These are phyloP conservation scores for Neoarius graeffei DNA, from an alignment of 2,113 vertebrate species.

Conservation along the genomic window DNA sequence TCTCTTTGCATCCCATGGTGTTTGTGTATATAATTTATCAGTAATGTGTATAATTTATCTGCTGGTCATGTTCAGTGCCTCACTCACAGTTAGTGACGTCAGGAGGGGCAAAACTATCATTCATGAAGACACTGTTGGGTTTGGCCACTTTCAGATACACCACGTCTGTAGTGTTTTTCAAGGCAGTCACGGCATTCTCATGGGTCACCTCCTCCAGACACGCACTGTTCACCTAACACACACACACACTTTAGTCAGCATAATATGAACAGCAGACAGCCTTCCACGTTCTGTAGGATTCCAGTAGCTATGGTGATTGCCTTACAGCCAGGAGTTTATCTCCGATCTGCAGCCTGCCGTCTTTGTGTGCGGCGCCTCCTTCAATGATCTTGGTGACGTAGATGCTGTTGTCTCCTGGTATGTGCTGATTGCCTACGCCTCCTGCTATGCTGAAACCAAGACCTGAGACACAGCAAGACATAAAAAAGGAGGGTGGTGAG, in stretches of 20 bases:
- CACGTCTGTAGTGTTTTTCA: slow-evolving; percentile 98
- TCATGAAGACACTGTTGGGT: slow-evolving; percentile 95
- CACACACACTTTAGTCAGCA: not conserved
- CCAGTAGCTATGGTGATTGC: not conserved
- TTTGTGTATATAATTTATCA: not conserved
- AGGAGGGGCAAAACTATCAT: slow-evolving; percentile 86
- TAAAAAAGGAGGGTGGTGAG: not conserved
- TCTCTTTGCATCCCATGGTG: too few species aligned
- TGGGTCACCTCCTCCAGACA: slow-evolving; percentile 97
- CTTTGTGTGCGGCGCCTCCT: slow-evolving; percentile 95
- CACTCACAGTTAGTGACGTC: slow-evolving; percentile 95
- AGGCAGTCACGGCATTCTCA: slow-evolving; percentile 96
- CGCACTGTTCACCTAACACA: slow-evolving; percentile 85
- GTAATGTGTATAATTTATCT: not conserved
- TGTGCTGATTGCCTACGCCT: slow-evolving; percentile 97
- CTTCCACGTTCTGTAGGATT: not conserved
- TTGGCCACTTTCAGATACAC: slow-evolving; percentile 97
- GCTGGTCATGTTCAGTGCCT: not conserved
- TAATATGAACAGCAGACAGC: not conserved
- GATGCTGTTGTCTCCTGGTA: slow-evolving; percentile 98
- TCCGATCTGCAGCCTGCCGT: slow-evolving; percentile 94
- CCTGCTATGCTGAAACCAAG: slow-evolving; percentile 98
- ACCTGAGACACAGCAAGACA: slow-evolving; percentile 70
- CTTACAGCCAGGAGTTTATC: slow-evolving; percentile 97
- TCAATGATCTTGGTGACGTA: slow-evolving; percentile 99